Evolutionary conservation across 2,888 invertebrate species (phyloP), one percentile per base, ranked within the genome.

Genomic region (Mythimna ferrago): DNA sequence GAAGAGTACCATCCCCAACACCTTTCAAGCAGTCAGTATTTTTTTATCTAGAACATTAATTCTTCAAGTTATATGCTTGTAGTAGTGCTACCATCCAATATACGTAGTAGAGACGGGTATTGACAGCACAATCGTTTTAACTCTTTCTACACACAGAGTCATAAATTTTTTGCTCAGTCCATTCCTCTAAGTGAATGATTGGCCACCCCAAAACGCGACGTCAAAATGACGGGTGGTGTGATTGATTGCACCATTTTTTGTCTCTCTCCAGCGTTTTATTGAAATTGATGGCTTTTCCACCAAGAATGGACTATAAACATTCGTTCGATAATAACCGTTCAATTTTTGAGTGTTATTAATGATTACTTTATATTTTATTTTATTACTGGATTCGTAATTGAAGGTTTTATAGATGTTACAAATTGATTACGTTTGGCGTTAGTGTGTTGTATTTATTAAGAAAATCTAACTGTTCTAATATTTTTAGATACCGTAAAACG

Each of bases 251-350:
- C 73, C 41, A 79, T 86, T 88, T 88, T 89, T 89, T 88, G 86
- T 87, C 83, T 88, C 82, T 86, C 85, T 82, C 85, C 78, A 71
- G 66, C 84, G 68, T 84, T 88, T 87, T 88, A 89, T 89, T 89
- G 89, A 88, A 88, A 89, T 89, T 89, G 89, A 89, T 89, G 88
- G 84, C 87, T 86, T 86, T 81, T 78, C 84, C 85, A 81, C 78
- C 26, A 64, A 78, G 82, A 71, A 81, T 77, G 73, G 73, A 77
- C 83, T 78, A 80, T 75, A 80, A 76, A 85, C 81, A 83, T 83
- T 86, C 83, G 79, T 83, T 84, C 78, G 51, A 53, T 53, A 71
- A 82, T 84, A 88, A 87, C 86, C 85, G 82, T 85, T 84, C 71
- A 71, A 81, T 82, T 83, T 87, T 84, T 82, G 81, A 87, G 86